phyloP scores from a whole-genome alignment of 1,140 invertebrate genomes.

The Cotesia vestalis region DNA sequence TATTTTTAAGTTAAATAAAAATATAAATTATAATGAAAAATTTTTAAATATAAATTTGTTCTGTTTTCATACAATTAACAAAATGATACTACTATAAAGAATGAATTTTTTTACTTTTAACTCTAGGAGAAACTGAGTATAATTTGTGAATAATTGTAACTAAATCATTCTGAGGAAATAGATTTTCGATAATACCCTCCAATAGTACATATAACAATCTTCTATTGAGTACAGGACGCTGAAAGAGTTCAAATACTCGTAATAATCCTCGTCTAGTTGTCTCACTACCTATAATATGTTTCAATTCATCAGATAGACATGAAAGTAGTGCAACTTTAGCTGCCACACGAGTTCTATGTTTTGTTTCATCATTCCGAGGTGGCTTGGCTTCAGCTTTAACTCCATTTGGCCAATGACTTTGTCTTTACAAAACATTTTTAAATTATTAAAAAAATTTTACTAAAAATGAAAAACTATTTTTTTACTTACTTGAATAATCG shows the following conservation, averaged over 20 bases:
- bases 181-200: constrained; percentile 79
- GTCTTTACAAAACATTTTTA: constrained; percentile 63
- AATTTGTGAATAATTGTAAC: constrained; percentile 72
- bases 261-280: constrained; percentile 87
- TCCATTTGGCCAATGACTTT: constrained; percentile 83
- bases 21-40: too few relatives aligned
- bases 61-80: neutral
- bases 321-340: constrained; percentile 87
- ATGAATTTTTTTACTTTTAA: constrained; percentile 55
- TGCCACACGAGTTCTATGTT: constrained; percentile 82
- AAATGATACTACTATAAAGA: constrained; percentile 50
- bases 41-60: neutral
- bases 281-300: constrained; percentile 90
- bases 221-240: constrained; percentile 85
- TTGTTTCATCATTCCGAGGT: constrained; percentile 76
- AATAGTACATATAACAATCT: constrained; percentile 88
- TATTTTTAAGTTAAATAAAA: neutral
- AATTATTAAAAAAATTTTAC: constrained; percentile 6
- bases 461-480: neutral
- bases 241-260: constrained; percentile 89
- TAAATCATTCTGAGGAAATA: constrained; percentile 81
- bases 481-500: constrained; percentile 80
- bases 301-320: constrained; percentile 82
- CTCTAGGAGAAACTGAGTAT: constrained; percentile 69
- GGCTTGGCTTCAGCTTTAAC: constrained; percentile 70